Base-by-base conservation (phyloP, 2,113 vertebrate genomes). In the Pachyramphus minor region DNA sequence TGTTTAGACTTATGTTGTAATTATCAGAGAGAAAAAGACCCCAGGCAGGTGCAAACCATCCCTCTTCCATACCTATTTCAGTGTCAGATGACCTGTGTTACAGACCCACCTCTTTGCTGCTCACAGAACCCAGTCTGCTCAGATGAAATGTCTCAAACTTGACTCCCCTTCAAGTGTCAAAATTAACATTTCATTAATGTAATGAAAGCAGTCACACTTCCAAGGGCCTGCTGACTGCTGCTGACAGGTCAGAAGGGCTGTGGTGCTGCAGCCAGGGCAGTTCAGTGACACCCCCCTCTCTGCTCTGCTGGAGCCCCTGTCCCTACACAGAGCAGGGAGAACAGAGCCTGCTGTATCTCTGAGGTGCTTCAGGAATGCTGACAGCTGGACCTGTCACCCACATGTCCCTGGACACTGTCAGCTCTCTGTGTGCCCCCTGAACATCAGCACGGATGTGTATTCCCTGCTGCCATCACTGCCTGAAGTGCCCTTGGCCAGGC, bases 311-410 rank as follows among this genome's bases (percentile, higher is more conserved):
- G 41, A 82, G 60, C 9, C 27, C 28, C 35, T 22, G 59, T 11
- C 44, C 37, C 59, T 30, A 8, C 10, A n/a, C 2, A 31, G n/a
- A 49, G 19, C 1, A 8, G 55, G 49, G 52, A 67, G 72, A 31
- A 24, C 35, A 42, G 62, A 25, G 28, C 8, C 12, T 2, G 42
- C 66, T 41, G 45, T 1, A 6, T 4, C 59, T 8, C 21, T 28
- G 30, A 11, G n/a, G 25, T 7, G 81, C 41, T 44, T 25, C 59
- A 58, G 59, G 14, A 53, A 47, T 41, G 28, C 63, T 89, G 66
- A 41, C 13, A 49, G 37, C 11, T 12, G 68, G 20, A 77, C 41
- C 3, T 28, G 78, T 3, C 50, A 56, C 67, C 53, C 0, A 0
- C 1, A 1, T 33, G 9, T 11, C 41, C 44, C 49, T 25, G 67